Evolutionary conservation across 2,797 vertebrate species (phyloP).

Genomic region (Chelon labrosus): DNA sequence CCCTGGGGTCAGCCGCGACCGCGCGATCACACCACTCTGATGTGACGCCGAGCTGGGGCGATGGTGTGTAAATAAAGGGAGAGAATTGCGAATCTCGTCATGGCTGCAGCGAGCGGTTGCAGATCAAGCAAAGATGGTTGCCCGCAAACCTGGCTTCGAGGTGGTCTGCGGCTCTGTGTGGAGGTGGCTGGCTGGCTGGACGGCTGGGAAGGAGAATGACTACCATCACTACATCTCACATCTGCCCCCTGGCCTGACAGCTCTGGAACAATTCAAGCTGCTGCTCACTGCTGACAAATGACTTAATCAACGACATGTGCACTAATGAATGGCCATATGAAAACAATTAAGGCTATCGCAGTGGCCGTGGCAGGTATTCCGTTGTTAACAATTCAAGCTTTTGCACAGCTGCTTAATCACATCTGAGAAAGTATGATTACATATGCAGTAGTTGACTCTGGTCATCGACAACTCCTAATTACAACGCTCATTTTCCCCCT

Average conservation of each 20-base stretch:
- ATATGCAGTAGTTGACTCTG: conserved; percentile 25
- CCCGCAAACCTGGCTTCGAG: conserved; percentile 91
- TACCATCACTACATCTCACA: conserved; percentile 56
- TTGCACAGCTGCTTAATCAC: conserved; percentile 52
- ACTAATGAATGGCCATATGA: conserved; percentile 69
- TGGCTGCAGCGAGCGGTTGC: conserved; percentile 82
- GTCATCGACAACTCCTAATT: conserved; percentile 53
- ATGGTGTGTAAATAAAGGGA: conserved; percentile 96
- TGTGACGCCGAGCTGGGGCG: conserved; percentile 92
- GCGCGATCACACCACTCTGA: conserved; percentile 80
- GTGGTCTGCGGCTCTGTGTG: conserved; percentile 65
- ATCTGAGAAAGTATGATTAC: conserved; percentile 44
- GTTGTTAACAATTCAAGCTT: conserved; percentile 57
- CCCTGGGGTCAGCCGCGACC: conserved; percentile 89
- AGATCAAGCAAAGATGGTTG: conserved; percentile 94
- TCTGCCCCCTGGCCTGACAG: conserved; percentile 80
- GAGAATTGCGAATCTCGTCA: conserved; percentile 91
- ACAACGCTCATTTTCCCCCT: conserved; percentile 40
- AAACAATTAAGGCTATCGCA: conserved; percentile 67
- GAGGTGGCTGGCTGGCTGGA: conserved; percentile 80
- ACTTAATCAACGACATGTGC: conserved; percentile 72
- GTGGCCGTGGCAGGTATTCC: conserved; percentile 51
- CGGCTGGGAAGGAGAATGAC: conserved; percentile 53
- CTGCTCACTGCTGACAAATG: conserved; percentile 82
- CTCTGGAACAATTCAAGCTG: conserved; percentile 86